Percentiles rank a stretch among this genome's conserved stretches.
These are phyloP conservation scores for Acrocephalus scirpaceus DNA, from an alignment of 2,797 vertebrate species.

Conservation along the genomic window DNA sequence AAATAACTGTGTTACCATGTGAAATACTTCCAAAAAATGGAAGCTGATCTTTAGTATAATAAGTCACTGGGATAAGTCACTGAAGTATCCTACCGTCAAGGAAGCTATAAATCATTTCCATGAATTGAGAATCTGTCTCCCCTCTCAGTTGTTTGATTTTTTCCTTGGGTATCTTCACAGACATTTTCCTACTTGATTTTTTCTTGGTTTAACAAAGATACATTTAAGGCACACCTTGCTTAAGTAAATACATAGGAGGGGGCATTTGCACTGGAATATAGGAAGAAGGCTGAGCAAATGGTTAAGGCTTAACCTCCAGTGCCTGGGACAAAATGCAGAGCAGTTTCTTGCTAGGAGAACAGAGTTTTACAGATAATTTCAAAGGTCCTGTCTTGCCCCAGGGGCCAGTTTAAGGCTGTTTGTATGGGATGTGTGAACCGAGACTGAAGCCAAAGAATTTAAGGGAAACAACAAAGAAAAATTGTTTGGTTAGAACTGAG, in stretches of 20 bases:
- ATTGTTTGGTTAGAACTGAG: background rate
- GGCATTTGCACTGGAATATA: background rate
- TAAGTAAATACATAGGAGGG: background rate
- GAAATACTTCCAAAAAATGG: background rate
- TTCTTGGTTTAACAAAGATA: background rate
- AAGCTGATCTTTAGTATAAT: background rate
- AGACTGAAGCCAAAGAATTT: background rate
- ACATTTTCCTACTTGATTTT: background rate
- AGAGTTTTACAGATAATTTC: background rate
- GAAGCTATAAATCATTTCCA: background rate
- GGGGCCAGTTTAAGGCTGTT: background rate
- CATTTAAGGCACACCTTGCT: background rate
- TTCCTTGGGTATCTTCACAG: background rate
- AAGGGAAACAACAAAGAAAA: background rate
- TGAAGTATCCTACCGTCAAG: background rate
- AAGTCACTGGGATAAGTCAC: background rate
- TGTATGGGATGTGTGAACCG: fast-evolving
- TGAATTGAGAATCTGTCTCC: background rate
- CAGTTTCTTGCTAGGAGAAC: background rate
- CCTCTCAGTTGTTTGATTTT: background rate
- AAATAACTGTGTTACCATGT: background rate
- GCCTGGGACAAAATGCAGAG: background rate
- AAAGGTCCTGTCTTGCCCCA: background rate
- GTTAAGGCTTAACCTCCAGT: background rate
- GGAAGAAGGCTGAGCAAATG: background rate